phyloP scores from a whole-genome alignment of 2,888 invertebrate species.

The Drosophila limbata region DNA sequence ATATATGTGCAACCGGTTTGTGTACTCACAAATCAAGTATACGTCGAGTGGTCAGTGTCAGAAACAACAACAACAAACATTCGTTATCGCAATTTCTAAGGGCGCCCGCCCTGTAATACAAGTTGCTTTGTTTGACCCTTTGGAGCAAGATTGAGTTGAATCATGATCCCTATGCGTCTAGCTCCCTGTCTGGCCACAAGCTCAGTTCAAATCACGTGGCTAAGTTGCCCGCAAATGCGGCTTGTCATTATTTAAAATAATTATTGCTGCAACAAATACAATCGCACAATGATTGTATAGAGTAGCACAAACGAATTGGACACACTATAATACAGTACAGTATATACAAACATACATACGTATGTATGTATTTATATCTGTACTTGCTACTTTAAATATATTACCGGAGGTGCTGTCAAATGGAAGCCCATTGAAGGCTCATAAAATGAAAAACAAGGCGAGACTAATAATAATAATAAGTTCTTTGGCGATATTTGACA shows the following conservation, averaged over 20 bases:
- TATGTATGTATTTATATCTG: slow-evolving; percentile 1
- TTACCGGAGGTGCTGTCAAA: slow-evolving; percentile 29
- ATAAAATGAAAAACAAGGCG: slow-evolving; percentile 8
- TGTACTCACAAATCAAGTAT: slow-evolving; percentile 54
- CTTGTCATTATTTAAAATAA: slow-evolving; percentile 31
- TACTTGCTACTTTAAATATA: slow-evolving; percentile 34
- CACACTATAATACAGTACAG: background rate
- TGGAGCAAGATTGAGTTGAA: background rate
- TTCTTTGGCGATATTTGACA: slow-evolving; percentile 20
- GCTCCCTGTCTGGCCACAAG: slow-evolving; percentile 9
- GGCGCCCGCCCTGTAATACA: slow-evolving; percentile 3
- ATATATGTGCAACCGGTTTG: slow-evolving; percentile 58
- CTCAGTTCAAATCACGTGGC: slow-evolving; percentile 41
- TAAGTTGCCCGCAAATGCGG: background rate
- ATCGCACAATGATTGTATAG: slow-evolving; percentile 8
- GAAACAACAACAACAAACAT: slow-evolving; percentile 11
- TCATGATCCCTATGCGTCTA: slow-evolving; percentile 9
- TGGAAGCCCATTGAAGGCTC: background rate
- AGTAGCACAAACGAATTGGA: slow-evolving; percentile 1
- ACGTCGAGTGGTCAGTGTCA: slow-evolving; percentile 38
- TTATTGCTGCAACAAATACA: slow-evolving; percentile 4
- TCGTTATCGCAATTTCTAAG: slow-evolving; percentile 16
- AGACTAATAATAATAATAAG: slow-evolving; percentile 14
- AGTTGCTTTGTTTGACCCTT: slow-evolving; percentile 19
- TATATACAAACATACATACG: background rate